Evolutionary conservation across 2,888 invertebrate species (phyloP).

Genomic region (Lordiphosa andalusiaca): DNA sequence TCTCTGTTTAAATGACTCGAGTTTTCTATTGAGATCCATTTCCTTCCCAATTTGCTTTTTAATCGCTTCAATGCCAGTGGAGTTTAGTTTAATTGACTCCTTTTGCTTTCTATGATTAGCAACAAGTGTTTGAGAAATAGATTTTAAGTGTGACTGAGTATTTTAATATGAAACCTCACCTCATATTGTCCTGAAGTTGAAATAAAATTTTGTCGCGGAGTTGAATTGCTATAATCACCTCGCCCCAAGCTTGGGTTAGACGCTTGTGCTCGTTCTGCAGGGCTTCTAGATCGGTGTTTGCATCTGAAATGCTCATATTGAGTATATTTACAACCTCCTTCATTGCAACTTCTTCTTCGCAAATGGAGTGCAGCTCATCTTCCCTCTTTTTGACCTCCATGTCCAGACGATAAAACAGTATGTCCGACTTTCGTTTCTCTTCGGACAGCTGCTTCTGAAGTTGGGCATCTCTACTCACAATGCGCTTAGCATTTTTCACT

Average conservation of each 20-base stretch:
- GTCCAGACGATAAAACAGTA: conserved; percentile 85
- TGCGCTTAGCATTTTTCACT: conserved; percentile 77
- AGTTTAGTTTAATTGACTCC: conserved; percentile 82
- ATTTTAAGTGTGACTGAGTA: background rate
- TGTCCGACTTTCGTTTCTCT: conserved; percentile 82
- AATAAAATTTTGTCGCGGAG: conserved; percentile 85
- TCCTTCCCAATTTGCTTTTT: conserved; percentile 85
- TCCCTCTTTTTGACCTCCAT: conserved; percentile 87
- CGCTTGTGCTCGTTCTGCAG: conserved; percentile 86
- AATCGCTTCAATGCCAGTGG: conserved; percentile 84
- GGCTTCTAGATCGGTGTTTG: conserved; percentile 87
- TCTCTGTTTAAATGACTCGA: conserved; percentile 83
- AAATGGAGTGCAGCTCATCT: conserved; percentile 84
- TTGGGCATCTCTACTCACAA: conserved; percentile 77
- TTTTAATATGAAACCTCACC: conserved; percentile 78
- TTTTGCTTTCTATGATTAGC: conserved; percentile 81
- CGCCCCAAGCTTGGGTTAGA: conserved; percentile 87
- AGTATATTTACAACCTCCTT: conserved; percentile 83
- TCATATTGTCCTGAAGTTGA: conserved; percentile 83
- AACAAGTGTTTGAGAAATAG: background rate
- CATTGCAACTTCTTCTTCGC: conserved; percentile 85
- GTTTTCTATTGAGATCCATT: conserved; percentile 85
- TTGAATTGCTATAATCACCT: conserved; percentile 86
- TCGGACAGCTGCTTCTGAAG: conserved; percentile 79
- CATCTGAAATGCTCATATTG: conserved; percentile 84